Percentiles rank a stretch among this genome's conserved stretches.
Conservation (phyloP, 2,888 invertebrate species). For the Nasonovia ribisnigri region DNA sequence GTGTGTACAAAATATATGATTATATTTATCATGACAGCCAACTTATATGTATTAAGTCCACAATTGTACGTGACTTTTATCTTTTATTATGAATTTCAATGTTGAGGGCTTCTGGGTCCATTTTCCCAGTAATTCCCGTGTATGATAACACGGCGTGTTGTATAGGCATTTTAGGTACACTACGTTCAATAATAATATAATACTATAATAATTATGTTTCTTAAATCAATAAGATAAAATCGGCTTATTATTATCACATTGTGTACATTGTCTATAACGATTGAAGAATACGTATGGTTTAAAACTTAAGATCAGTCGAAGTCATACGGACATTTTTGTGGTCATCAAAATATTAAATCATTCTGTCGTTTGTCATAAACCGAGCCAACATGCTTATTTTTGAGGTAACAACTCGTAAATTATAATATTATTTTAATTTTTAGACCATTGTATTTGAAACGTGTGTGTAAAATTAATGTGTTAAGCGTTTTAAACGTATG, state of each 20-base stretch:
- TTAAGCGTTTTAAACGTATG: not conserved
- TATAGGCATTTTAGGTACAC: conserved; percentile 7
- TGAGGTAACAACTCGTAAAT: not conserved
- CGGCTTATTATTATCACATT: not conserved
- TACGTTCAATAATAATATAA: not conserved
- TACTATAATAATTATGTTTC: too few species aligned
- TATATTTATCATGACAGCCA: not conserved
- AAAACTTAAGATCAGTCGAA: not conserved
- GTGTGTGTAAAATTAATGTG: too few species aligned
- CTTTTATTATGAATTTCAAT: not conserved
- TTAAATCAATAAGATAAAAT: too few species aligned
- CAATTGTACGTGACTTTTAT: not conserved
- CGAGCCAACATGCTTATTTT: not conserved
- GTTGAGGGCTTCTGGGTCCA: not conserved
- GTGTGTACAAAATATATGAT: not conserved
- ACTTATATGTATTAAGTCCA: not conserved
- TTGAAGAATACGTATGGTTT: not conserved
- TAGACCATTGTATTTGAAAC: not conserved
- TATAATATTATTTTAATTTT: not conserved
- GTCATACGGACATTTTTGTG: not conserved
- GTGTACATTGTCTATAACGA: not conserved
- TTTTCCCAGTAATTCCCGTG: not conserved
- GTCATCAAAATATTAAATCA: not conserved
- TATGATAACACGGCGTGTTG: not conserved
- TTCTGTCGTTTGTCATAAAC: not conserved